Evolutionary conservation across 2,113 vertebrate species (phyloP), one percentile per base, ranked within the genome.

Genomic region (Willisornis vidua): DNA sequence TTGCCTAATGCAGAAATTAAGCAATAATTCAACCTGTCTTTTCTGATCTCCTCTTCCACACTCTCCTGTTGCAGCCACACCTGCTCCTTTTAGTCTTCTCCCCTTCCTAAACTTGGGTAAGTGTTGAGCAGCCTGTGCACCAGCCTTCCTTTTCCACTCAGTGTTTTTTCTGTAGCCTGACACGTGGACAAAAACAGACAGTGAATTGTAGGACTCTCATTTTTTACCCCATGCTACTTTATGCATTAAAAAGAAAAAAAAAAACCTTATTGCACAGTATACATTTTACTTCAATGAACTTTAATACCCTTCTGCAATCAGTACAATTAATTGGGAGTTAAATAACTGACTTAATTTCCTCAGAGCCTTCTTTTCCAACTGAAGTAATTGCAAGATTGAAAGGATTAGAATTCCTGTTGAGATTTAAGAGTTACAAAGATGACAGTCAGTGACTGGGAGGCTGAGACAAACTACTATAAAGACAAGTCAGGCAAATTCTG

Each of bases 261-360:
- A 18, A 63, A 58, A 67, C 35, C 14, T 68, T 91, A 43, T 67
- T 80, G 71, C 41, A 19, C 12, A 49, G 7, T 18, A 25, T 14
- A 2, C 8, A 16, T 62, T 90, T 93, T 70, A 90, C 66, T 92
- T 93, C 37, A 73, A 24, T 68, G 11, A 87, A 78, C 75, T 95
- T 96, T 96, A 96, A 97, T 70, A 79, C 71, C 88, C 85, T 97
- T 93, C 63, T 85, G 55, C 79, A 96, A 94, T 88, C 67, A 89
- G 89, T 80, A 97, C 75, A 97, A 91, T 93, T 79, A 83, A 92
- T 74, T 89, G 79, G 43, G 80, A 94, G 61, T 95, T 92, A 96
- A 96, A 85, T 81, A 73, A 66, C 49, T 91, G 49, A 78, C 73
- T 96, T 84, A 8, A 88, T 78, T 93, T 96, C 66, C 45, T 94